phyloP scores from a whole-genome alignment of 2,797 vertebrate species.

The Crax fasciolata region DNA sequence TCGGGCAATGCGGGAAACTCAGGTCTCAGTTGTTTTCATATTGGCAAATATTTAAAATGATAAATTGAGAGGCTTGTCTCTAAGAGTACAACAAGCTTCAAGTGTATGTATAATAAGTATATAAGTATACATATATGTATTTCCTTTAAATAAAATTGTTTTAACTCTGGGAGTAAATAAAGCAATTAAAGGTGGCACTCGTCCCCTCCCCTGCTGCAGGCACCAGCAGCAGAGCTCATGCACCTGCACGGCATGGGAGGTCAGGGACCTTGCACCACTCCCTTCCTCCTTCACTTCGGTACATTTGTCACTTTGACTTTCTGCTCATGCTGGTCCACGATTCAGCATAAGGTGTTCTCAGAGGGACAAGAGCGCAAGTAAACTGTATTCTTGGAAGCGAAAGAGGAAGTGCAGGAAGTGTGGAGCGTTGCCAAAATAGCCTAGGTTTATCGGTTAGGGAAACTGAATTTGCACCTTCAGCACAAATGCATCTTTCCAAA shows the following conservation, averaged over 20 bases:
- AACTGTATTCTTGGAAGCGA: not conserved
- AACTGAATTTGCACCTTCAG: slow-evolving; percentile 45
- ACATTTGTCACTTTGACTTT: not conserved
- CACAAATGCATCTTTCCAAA: not conserved
- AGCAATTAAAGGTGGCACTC: not conserved
- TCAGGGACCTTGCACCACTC: not conserved
- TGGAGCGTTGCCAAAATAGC: not conserved
- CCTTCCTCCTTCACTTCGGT: not conserved
- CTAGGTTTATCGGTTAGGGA: not conserved
- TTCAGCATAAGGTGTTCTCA: not conserved
- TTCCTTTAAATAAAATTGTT: not conserved
- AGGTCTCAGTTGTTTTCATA: not conserved
- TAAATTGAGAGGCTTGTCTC: rapidly evolving
- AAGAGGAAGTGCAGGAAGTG: not conserved
- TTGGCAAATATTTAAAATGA: not conserved
- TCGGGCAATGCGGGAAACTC: not conserved
- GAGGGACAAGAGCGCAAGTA: not conserved
- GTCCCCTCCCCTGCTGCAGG: not conserved
- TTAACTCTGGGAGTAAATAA: not conserved
- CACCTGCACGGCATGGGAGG: not conserved
- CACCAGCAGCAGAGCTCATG: not conserved
- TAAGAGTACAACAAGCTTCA: not conserved
- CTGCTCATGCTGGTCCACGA: not conserved
- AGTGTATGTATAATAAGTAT: not conserved
- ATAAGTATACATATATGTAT: not conserved